Evolutionary conservation across 2,888 invertebrate species (phyloP).

Genomic region (Scrobipalpa costella): DNA sequence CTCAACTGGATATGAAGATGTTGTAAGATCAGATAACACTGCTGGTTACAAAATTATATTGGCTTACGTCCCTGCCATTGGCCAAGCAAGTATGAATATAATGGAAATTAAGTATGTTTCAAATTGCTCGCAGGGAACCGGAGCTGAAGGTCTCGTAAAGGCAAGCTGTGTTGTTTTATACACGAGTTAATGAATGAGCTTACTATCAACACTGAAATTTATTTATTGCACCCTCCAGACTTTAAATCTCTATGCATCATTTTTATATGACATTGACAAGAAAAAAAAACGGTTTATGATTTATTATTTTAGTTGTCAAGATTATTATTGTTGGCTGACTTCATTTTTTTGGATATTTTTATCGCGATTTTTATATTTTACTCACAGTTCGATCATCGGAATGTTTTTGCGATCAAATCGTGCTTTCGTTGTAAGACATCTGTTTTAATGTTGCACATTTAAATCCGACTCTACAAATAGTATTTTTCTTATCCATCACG

Average conservation of each 20-base stretch:
- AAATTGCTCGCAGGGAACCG: conserved; percentile 47
- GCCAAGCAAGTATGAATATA: too few species aligned
- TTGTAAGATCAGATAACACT: too few species aligned
- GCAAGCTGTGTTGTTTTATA: conserved; percentile 49
- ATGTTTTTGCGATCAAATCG: not conserved
- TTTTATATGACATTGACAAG: too few species aligned
- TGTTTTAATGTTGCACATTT: not conserved
- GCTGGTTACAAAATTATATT: too few species aligned
- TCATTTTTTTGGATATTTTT: not conserved
- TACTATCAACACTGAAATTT: not conserved
- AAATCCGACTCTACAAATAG: too few species aligned
- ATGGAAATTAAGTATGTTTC: not conserved
- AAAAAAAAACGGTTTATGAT: too few species aligned
- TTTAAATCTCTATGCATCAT: too few species aligned
- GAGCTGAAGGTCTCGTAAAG: conserved; percentile 49
- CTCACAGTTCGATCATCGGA: not conserved
- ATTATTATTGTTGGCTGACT: not conserved
- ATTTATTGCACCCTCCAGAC: not conserved
- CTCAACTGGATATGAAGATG: too few species aligned
- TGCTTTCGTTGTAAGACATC: not conserved
- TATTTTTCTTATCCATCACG: too few species aligned
- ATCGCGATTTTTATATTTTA: not conserved
- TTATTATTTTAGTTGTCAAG: too few species aligned
- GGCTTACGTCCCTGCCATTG: too few species aligned
- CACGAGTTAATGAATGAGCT: conserved; percentile 3